Conservation (phyloP, 2,113 vertebrate genomes). For the Australoheros scitulus region DNA sequence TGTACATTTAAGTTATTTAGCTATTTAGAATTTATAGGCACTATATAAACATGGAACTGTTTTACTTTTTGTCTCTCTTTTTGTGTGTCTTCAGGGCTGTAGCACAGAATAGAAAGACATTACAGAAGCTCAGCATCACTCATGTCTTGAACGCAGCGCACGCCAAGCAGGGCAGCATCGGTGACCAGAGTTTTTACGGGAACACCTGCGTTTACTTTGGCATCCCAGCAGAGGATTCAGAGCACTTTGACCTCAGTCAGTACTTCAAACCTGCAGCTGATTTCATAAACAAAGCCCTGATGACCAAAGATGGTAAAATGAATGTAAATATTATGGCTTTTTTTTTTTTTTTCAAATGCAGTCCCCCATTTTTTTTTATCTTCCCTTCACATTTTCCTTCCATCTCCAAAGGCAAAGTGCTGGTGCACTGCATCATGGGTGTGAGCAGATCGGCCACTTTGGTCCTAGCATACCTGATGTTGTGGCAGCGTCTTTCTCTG, state of each 20-base stretch:
- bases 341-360: neutral
- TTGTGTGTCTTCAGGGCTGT: conserved; percentile 70
- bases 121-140: conserved; percentile 80
- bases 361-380: neutral
- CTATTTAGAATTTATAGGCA: neutral
- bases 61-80: neutral
- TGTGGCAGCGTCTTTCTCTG: conserved; percentile 78
- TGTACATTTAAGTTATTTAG: neutral
- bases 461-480: conserved; percentile 84
- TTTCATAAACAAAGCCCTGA: conserved; percentile 82
- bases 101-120: conserved; percentile 77
- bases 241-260: conserved; percentile 79
- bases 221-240: conserved; percentile 83
- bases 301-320: conserved; percentile 76
- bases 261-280: conserved; percentile 79
- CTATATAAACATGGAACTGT: neutral
- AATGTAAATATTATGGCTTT: neutral
- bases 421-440: conserved; percentile 87
- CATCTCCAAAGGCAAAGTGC: conserved; percentile 81
- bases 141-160: conserved; percentile 83
- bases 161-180: conserved; percentile 87
- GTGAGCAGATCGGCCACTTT: conserved; percentile 84
- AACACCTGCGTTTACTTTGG: conserved; percentile 80
- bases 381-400: neutral
- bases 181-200: conserved; percentile 89